Base-by-base conservation (phyloP, 2,888 invertebrate species). In the Orchestes rusci region DNA sequence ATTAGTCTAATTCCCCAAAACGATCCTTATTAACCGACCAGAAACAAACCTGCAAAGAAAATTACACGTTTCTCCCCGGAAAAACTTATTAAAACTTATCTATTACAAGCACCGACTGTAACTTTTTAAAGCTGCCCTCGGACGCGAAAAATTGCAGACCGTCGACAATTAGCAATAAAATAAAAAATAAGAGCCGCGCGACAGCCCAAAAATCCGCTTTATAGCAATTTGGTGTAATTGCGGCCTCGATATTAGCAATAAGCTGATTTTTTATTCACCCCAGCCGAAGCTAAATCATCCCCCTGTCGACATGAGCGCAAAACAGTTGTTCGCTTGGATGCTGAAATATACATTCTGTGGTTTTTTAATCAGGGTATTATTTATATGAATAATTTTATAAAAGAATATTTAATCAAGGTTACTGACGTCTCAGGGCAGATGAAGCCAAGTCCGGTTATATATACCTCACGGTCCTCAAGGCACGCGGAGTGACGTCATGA, bases 261-360 rank as follows among this genome's bases (percentile, higher is more conserved):
- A 69, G 69, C 68, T 67, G 68, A 69, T 69, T 69, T 69, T 69
- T 69, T 69, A 69, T 69, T 68, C 69, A 69, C 68, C 68, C 69
- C 16, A 33, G 34, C n/a, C 34, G 16, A 12, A 15, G 16, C 38
- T 66, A 67, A 67, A 67, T 68, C 66, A 62, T 65, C 63, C 63
- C 59, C 60, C 39, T 52, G 56, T 60, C 60, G 59, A 16, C 16
- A 34, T 3, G 8, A 10, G 8, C 58, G 59, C 62, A 62, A 62
- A 67, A 67, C 66, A 68, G 68, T 66, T 61, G 66, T 64, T 66
- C n/a, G n/a, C n/a, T n/a, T n/a, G n/a, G n/a, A n/a, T n/a, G n/a
- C n/a, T n/a, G n/a, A n/a, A n/a, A n/a, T n/a, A n/a, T n/a, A n/a
- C n/a, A n/a, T n/a, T n/a, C n/a, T n/a, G n/a, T n/a, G n/a, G n/a